Evolutionary conservation across 1,140 invertebrate genomes (phyloP).

Genomic region (Forficula auricularia): DNA sequence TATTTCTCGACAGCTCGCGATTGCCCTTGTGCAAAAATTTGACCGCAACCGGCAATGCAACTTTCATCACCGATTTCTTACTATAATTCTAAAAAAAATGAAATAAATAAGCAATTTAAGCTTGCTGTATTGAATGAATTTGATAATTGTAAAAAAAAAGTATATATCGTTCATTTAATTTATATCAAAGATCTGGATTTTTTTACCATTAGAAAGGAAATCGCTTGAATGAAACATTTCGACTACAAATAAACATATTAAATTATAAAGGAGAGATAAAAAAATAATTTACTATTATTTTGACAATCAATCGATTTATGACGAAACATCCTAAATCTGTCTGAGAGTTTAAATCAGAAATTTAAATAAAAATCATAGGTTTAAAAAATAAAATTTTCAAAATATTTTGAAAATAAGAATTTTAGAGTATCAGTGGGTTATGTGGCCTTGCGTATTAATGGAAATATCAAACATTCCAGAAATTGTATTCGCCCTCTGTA

Average conservation of each 20-base stretch:
- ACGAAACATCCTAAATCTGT: too few relatives aligned
- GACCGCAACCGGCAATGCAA: conserved; percentile 73
- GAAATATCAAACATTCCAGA: too few relatives aligned
- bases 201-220: conserved; percentile 3
- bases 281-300: too few relatives aligned
- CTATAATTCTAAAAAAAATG: conserved; percentile 58
- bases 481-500: too few relatives aligned
- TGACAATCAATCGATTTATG: too few relatives aligned
- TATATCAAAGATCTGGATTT: neutral
- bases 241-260: conserved; percentile 21
- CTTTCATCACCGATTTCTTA: conserved; percentile 73
- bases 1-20: conserved; percentile 68
- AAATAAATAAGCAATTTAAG: neutral
- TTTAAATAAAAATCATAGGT: too few relatives aligned
- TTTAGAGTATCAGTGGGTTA: too few relatives aligned
- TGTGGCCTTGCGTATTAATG: too few relatives aligned
- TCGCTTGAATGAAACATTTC: conserved; percentile 18
- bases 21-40: conserved; percentile 82
- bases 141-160: neutral
- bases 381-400: too few relatives aligned
- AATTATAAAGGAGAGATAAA: too few relatives aligned
- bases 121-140: neutral
- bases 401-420: too few relatives aligned
- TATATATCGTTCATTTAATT: neutral
- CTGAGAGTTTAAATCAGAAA: too few relatives aligned